Base-by-base conservation (phyloP, 2,113 vertebrate species). In the Saguinus imperator region DNA sequence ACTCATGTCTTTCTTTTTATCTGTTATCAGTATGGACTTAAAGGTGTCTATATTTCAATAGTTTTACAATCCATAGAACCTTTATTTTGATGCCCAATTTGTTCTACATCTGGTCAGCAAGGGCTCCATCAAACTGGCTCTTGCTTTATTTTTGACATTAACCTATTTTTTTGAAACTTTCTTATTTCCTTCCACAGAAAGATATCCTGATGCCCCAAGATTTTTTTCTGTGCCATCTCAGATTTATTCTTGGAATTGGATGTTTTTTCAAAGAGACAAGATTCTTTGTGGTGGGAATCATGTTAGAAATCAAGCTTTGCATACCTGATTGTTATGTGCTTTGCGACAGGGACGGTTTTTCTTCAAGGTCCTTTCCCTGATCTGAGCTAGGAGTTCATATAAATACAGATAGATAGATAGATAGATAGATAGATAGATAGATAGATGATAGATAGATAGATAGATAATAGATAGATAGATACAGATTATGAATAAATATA, bases 301-400 rank as follows among this genome's bases (percentile, higher is more conserved):
- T 73, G 66, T 43, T 6, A 45, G 1, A 57, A 88, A 68, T 83
- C 16, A 17, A 35, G n/a, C 1, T 21, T 17, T 66, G 5, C 14
- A 13, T 21, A 5, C 2, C 40, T 8, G 8, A 14, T 61, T 27
- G 32, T 1, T 27, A 0, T 29, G 17, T 48, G 8, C 5, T 2
- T 84, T 55, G 6, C 12, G 83, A 29, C 14, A 48, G 13, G 27
- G 17, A 57, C 25, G 50, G 12, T 17, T 57, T 75, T 76, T 40
- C 29, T 72, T 32, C 14, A 18, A 48, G 17, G 5, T 40, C 3
- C 48, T 14, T 61, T 29, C 2, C n/a, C 35, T 27, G 10, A 17
- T 23, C 17, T 57, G 5, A 40, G 18, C 6, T n/a, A 66, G 55
- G 29, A 55, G 52, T 35, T 52, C 43, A 32, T 27, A 77, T 32